Conservation (phyloP, 2,888 invertebrate genomes). For the Mesorhabditis spiculigera region DNA sequence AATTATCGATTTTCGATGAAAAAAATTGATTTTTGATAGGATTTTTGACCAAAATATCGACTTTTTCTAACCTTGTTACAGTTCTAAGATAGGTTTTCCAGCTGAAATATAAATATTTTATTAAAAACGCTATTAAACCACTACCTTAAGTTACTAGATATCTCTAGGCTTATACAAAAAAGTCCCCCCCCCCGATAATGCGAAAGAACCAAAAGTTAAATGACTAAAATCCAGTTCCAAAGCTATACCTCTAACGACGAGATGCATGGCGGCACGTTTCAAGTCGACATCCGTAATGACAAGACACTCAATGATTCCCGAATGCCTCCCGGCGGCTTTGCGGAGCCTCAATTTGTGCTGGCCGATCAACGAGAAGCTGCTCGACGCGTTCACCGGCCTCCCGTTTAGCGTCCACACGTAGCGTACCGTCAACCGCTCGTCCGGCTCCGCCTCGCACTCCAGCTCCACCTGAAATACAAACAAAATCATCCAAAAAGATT, state of each 20-base stretch:
- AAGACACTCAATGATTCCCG: conserved; percentile 52
- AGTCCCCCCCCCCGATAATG: too few species aligned
- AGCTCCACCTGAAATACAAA: conserved; percentile 8
- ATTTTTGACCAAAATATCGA: background rate
- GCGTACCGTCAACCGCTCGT: conserved; percentile 42
- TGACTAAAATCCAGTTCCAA: background rate
- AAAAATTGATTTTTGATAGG: background rate
- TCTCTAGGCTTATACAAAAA: too few species aligned
- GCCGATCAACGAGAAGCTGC: conserved; percentile 27
- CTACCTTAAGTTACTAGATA: too few species aligned
- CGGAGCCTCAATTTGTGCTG: conserved; percentile 26
- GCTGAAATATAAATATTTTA: too few species aligned
- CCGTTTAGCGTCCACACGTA: conserved; percentile 55
- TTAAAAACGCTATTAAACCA: too few species aligned
- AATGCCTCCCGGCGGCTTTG: conserved; percentile 48
- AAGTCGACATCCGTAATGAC: conserved; percentile 56
- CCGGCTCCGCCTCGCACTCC: conserved; percentile 48
- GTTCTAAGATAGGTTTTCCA: too few species aligned
- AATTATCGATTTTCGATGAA: too few species aligned
- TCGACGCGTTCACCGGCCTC: conserved; percentile 27
- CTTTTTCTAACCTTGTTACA: too few species aligned
- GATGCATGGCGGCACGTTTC: conserved; percentile 45
- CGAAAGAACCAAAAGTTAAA: too few species aligned
- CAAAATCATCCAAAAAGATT: background rate
- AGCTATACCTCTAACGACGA: conserved; percentile 47